phyloP scores from a whole-genome alignment of 2,888 invertebrate species.

The Drosophila niveifrons region DNA sequence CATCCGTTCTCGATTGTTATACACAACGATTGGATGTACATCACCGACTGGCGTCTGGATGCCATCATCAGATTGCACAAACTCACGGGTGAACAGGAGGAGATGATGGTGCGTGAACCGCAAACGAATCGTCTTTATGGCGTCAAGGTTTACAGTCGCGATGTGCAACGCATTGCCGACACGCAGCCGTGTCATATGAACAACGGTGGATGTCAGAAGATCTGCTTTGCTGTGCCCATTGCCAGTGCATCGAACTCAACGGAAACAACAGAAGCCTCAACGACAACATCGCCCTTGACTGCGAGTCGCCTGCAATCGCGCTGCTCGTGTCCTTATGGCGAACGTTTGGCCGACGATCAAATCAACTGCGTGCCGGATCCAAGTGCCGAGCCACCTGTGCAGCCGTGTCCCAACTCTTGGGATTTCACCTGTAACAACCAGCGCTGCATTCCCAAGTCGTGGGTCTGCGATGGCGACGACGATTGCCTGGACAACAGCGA shows the following conservation, averaged over 20 bases:
- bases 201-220: constrained; percentile 96
- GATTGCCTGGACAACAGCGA: constrained; percentile 98
- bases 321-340: constrained; percentile 98
- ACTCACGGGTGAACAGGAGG: constrained; percentile 94
- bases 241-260: constrained; percentile 82
- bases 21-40: constrained; percentile 96
- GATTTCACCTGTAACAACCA: constrained; percentile 98
- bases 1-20: constrained; percentile 97
- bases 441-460: constrained; percentile 95
- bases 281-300: neutral
- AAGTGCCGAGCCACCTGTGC: constrained; percentile 93
- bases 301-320: constrained; percentile 87
- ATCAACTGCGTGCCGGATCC: constrained; percentile 92
- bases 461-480: constrained; percentile 98
- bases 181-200: constrained; percentile 93
- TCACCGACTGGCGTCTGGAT: constrained; percentile 98
- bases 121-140: constrained; percentile 96
- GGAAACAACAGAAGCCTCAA: neutral
- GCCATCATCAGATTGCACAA: constrained; percentile 97
- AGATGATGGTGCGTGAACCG: constrained; percentile 94
- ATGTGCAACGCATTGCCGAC: constrained; percentile 89
- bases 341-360: constrained; percentile 90
- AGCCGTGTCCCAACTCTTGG: constrained; percentile 95
- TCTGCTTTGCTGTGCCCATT: constrained; percentile 95
- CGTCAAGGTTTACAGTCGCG: constrained; percentile 94